Base-by-base conservation (phyloP, 2,888 invertebrate genomes). In the Dryococelus australis region DNA sequence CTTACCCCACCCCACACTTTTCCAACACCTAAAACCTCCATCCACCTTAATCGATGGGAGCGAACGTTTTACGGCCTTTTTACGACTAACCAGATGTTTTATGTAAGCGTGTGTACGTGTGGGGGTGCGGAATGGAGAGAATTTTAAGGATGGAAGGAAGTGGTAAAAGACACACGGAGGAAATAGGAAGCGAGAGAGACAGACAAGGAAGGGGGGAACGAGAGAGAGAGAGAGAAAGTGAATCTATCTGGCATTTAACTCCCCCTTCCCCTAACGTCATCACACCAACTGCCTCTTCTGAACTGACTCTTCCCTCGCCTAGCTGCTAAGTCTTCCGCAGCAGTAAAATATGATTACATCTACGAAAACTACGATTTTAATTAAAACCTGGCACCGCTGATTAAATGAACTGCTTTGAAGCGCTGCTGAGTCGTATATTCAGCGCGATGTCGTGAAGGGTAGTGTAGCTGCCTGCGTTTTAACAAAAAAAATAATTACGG, bases 11-110 rank as follows among this genome's bases (percentile, higher is more conserved):
- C 12, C 9, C 83, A n/a, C 28, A 26, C 83, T n/a, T 28, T 24
- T 10, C n/a, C 83, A 26, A 16, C 43, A 83, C 83, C 13, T 10
- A 47, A 47, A 65, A 65, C 65, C 65, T 65, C 65, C 65, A 65
- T 28, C 83, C 83, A 43, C 83, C 83, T 83, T 83, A 83, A 83
- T 83, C 83, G 83, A 83, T 83, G 83, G 35, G 28, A 83, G 83
- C 43, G 83, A 83, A 83, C 83, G 83, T 43, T 83, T 83, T 83
- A 83, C 83, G 83, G 83, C 83, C 83, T 20, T 43, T 27, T 65
- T 65, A 65, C 65, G 65, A 65, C 65, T 65, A 65, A 65, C 65
- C 65, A 65, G 65, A 65, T 65, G 65, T 65, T 65, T 65, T 65
- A 65, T 65, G 65, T 65, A 65, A 65, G 65, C 65, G 65, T 20